A percentile compares a stretch with the other conserved stretches of the same genome.
Evolutionary conservation across 2,797 vertebrate species (phyloP).

Genomic region (Danio jaintianensis): DNA sequence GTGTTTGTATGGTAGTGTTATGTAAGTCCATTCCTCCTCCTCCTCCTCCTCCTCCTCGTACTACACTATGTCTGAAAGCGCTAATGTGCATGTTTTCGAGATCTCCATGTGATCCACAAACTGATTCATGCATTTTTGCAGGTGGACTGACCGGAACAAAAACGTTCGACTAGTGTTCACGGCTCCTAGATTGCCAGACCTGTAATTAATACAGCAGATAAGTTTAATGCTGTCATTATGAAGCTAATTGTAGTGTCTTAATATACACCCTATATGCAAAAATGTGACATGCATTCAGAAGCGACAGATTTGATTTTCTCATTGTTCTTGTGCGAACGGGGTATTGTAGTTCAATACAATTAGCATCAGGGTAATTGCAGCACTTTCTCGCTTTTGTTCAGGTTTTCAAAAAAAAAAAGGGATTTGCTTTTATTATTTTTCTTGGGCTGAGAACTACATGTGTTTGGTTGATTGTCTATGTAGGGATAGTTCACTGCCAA

Average conservation of each 20-base stretch:
- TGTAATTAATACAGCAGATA: slow-evolving; percentile 15
- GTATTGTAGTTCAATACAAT: slow-evolving; percentile 17
- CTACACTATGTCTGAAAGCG: slow-evolving; percentile 25
- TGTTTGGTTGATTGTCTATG: not conserved
- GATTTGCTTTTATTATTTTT: not conserved
- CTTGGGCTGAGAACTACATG: not conserved
- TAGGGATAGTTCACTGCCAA: no score
- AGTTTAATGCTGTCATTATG: slow-evolving; percentile 3
- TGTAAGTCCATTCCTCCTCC: slow-evolving; percentile 48
- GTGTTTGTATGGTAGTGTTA: slow-evolving; percentile 42
- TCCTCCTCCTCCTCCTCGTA: slow-evolving; percentile 4
- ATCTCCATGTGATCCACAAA: slow-evolving; percentile 16
- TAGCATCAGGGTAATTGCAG: slow-evolving; percentile 15
- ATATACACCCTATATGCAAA: not conserved
- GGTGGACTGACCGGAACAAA: slow-evolving; percentile 8
- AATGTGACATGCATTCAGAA: not conserved
- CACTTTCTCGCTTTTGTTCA: not conserved
- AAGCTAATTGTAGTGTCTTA: slow-evolving; percentile 12
- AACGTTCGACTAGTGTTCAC: not conserved
- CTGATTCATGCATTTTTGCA: slow-evolving; percentile 33
- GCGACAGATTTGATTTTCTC: not conserved
- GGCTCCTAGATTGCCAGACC: not conserved
- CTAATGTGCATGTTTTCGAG: not conserved
- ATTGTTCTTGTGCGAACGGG: slow-evolving; percentile 30
- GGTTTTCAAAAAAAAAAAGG: not conserved